Percentiles rank a stretch among this genome's conserved stretches.
Conservation (phyloP, 53 echinoderm and acorn worm genomes). For the Stichopus horrens region DNA sequence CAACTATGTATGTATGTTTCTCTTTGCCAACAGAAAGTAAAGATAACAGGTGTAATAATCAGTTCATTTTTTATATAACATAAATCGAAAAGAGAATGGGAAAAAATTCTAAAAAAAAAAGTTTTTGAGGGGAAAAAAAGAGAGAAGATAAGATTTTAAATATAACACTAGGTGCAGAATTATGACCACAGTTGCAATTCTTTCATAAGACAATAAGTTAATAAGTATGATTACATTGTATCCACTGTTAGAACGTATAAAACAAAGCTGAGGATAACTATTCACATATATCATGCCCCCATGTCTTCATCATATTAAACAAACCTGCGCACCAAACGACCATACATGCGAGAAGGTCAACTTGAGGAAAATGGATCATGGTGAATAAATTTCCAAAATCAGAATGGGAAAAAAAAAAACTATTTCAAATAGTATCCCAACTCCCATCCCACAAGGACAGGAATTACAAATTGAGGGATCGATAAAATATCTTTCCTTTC, state of each 20-base stretch:
- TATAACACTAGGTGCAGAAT: conserved; percentile 12
- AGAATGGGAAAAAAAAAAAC: too few relatives aligned
- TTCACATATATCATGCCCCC: not conserved
- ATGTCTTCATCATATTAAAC: not conserved
- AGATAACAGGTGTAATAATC: not conserved
- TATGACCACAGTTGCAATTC: conserved; percentile 1
- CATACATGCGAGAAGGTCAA: not conserved
- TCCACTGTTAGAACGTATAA: conserved; percentile 33
- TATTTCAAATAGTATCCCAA: too few relatives aligned
- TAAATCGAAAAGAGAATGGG: not conserved
- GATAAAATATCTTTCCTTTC: too few relatives aligned
- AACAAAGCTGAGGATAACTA: conserved; percentile 21
- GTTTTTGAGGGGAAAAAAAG: conserved; percentile 1
- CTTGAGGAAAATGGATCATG: too few relatives aligned
- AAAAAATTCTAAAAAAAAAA: conserved; percentile 5
- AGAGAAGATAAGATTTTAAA: not conserved
- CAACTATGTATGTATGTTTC: conserved; percentile 45
- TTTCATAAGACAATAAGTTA: not conserved
- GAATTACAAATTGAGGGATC: too few relatives aligned
- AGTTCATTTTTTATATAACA: not conserved
- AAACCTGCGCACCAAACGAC: not conserved
- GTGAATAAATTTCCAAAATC: too few relatives aligned
- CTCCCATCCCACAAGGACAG: too few relatives aligned
- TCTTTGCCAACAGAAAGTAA: conserved; percentile 26
- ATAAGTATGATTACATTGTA: conserved; percentile 28